Conservation (phyloP, 2,113 vertebrate genomes). For the Bos javanicus region DNA sequence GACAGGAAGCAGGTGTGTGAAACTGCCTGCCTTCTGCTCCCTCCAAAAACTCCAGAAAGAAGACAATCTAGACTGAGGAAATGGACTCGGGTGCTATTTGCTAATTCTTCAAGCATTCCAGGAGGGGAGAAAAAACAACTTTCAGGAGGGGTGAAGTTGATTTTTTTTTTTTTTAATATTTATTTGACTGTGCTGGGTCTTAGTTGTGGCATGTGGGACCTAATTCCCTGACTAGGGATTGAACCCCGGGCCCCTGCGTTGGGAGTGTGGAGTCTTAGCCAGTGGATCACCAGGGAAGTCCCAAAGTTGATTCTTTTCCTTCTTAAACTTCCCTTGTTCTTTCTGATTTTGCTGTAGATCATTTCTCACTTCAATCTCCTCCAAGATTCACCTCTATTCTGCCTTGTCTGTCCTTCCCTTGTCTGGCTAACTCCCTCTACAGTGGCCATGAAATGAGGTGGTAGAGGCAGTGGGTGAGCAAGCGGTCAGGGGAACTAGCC, state of each 20-base stretch:
- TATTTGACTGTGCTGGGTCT: neutral
- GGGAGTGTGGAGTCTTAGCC: neutral
- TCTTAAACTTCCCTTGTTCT: neutral
- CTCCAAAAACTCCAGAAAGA: neutral
- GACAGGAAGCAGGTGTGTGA: neutral
- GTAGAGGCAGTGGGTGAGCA: neutral
- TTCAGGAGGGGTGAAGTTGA: neutral
- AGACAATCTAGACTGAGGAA: neutral
- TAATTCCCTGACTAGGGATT: neutral
- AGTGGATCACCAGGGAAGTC: neutral
- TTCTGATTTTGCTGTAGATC: neutral
- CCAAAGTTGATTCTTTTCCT: neutral
- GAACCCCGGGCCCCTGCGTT: neutral
- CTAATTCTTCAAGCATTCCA: neutral
- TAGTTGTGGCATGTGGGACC: neutral
- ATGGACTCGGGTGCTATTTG: neutral
- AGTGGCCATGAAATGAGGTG: neutral
- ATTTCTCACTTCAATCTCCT: neutral
- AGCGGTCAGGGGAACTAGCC: neutral
- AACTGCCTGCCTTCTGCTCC: neutral
- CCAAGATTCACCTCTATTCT: neutral
- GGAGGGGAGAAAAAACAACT: neutral
- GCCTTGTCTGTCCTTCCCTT: neutral
- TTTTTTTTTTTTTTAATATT: no score
- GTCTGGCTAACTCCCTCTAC: neutral